Evolutionary conservation across 2,888 invertebrate genomes (phyloP).

Genomic region (Andrena camellia): DNA sequence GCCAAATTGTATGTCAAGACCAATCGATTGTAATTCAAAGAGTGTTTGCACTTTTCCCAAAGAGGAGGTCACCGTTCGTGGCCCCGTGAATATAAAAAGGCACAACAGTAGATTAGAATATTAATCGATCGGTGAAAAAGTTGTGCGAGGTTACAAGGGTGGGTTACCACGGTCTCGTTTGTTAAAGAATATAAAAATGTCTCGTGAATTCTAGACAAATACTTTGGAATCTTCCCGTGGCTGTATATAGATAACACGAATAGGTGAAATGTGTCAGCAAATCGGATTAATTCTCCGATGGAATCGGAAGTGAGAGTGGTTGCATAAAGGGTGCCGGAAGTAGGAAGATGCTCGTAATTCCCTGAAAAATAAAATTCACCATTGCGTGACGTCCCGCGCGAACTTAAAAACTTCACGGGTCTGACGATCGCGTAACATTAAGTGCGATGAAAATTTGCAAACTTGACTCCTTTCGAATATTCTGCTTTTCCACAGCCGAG

Average conservation of each 20-base stretch:
- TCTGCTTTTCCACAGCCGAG: conserved; percentile 86
- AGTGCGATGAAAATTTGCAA: neutral
- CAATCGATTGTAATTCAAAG: neutral
- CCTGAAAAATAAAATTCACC: conserved; percentile 15
- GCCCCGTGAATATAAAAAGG: neutral
- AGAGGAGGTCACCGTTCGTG: neutral
- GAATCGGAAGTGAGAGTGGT: conserved; percentile 64
- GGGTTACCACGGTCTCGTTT: neutral
- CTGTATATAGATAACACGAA: neutral
- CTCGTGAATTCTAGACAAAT: neutral
- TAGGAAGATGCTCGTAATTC: conserved; percentile 32
- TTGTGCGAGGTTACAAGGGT: neutral
- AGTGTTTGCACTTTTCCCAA: conserved; percentile 4
- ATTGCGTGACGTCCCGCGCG: conserved; percentile 33
- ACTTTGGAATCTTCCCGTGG: neutral
- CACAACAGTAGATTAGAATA: neutral
- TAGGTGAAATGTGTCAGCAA: neutral
- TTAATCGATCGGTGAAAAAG: neutral
- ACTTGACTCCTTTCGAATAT: neutral
- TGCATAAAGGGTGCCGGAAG: conserved; percentile 60
- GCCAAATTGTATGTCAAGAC: conserved; percentile 19
- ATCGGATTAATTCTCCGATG: conserved; percentile 15
- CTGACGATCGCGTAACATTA: neutral
- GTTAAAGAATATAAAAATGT: neutral
- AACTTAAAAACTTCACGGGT: conserved; percentile 4